A percentile compares a stretch with the other conserved stretches of the same genome.
Conservation (phyloP, 2,888 invertebrate species). For the Agonopterix subpropinquella region DNA sequence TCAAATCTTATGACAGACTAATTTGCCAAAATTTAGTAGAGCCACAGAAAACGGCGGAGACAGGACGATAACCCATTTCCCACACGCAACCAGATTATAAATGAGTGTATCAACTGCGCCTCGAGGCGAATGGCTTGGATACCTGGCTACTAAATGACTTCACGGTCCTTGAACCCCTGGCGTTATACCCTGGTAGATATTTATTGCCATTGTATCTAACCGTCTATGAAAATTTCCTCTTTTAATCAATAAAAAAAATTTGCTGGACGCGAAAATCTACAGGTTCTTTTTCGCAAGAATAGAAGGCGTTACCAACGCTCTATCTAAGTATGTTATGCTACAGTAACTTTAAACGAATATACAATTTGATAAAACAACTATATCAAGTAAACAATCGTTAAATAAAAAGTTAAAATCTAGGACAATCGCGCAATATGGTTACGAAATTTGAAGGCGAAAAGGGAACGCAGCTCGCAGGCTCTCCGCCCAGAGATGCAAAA, state of each 20-base stretch:
- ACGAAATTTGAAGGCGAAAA: conserved; percentile 43
- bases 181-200: conserved; percentile 22
- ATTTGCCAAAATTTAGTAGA: conserved; percentile 1
- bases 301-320: too few relatives aligned
- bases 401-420: background rate
- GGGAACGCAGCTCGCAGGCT: conserved; percentile 36
- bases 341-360: too few relatives aligned
- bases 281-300: too few relatives aligned
- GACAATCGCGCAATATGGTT: conserved; percentile 28
- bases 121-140: conserved; percentile 36
- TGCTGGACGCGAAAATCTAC: too few relatives aligned
- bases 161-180: conserved; percentile 49
- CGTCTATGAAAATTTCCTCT: too few relatives aligned
- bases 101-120: conserved; percentile 32
- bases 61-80: conserved; percentile 36
- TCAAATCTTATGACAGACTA: background rate
- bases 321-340: too few relatives aligned
- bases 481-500: conserved; percentile 40
- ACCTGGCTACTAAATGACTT: conserved; percentile 51
- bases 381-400: too few relatives aligned
- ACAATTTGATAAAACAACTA: too few relatives aligned
- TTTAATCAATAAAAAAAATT: too few relatives aligned
- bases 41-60: conserved; percentile 17
- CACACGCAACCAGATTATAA: conserved; percentile 38
- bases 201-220: background rate